A percentile compares a stretch with the other conserved stretches of the same genome.
Conservation (phyloP, 2,797 vertebrate species). For the Fistularia tabacaria region DNA sequence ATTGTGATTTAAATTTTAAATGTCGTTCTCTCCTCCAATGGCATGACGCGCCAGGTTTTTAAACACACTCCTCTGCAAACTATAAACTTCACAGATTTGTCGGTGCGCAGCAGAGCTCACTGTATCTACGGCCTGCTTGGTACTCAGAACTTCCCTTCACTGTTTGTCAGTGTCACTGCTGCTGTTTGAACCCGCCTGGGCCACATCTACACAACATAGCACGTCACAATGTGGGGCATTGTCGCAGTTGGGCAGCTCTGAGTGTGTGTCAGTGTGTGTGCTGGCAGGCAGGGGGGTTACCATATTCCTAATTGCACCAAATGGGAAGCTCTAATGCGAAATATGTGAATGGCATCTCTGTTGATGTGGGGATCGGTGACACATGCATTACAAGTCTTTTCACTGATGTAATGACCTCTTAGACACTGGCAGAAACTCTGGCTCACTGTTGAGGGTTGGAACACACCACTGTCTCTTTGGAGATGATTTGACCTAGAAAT, state of each 20-base stretch:
- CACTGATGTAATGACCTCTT: constrained; percentile 7
- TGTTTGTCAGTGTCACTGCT: too few species aligned
- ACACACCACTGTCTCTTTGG: too few species aligned
- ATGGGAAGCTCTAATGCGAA: constrained; percentile 37
- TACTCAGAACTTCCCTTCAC: too few species aligned
- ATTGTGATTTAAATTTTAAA: too few species aligned
- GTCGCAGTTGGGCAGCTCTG: constrained; percentile 3
- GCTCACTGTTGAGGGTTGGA: neutral
- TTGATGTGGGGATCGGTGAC: constrained; percentile 44
- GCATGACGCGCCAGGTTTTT: too few species aligned
- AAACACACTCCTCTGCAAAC: too few species aligned
- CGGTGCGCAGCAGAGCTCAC: constrained; percentile 13
- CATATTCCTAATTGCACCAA: constrained; percentile 58
- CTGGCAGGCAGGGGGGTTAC: constrained; percentile 13
- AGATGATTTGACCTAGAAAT: too few species aligned
- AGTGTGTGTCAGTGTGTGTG: constrained; percentile 8
- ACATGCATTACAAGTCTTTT: constrained; percentile 23
- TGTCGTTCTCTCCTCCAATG: too few species aligned
- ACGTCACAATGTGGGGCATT: constrained; percentile 42
- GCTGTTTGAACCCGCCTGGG: constrained; percentile 35
- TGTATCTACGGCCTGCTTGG: too few species aligned
- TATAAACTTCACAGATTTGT: too few species aligned
- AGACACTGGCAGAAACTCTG: neutral
- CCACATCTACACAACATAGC: constrained; percentile 28
- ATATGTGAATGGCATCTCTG: constrained; percentile 56